phyloP scores from a whole-genome alignment of 2,888 invertebrate genomes.

The Argyra leucocephala region DNA sequence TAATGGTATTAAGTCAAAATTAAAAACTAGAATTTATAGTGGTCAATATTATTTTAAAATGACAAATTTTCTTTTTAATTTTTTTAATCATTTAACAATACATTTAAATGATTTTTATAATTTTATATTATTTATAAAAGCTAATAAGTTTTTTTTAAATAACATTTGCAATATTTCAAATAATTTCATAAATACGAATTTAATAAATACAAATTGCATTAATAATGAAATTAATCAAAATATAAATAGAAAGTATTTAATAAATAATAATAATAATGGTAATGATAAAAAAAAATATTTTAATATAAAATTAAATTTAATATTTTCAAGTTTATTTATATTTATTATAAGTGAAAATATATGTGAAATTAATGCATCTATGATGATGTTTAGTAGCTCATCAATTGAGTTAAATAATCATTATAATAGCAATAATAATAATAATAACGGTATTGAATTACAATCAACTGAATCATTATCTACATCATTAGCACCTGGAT shows the following conservation, averaged over 20 bases:
- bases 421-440: neutral
- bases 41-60: neutral
- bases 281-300: neutral
- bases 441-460: neutral
- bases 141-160: neutral
- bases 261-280: neutral
- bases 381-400: neutral
- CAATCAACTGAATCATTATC: neutral
- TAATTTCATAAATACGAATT: neutral
- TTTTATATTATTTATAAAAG: neutral
- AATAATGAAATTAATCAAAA: neutral
- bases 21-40: neutral
- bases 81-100: neutral
- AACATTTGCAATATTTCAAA: neutral
- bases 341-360: neutral
- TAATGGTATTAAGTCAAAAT: neutral
- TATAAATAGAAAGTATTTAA: too few relatives aligned
- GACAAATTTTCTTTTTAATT: neutral
- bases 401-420: neutral
- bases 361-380: neutral
- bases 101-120: neutral
- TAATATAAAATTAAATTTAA: neutral
- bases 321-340: neutral
- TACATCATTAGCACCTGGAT: too few relatives aligned
- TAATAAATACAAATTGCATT: neutral